Evolutionary conservation across 2,888 invertebrate genomes (phyloP).

Genomic region (Timandra comae): DNA sequence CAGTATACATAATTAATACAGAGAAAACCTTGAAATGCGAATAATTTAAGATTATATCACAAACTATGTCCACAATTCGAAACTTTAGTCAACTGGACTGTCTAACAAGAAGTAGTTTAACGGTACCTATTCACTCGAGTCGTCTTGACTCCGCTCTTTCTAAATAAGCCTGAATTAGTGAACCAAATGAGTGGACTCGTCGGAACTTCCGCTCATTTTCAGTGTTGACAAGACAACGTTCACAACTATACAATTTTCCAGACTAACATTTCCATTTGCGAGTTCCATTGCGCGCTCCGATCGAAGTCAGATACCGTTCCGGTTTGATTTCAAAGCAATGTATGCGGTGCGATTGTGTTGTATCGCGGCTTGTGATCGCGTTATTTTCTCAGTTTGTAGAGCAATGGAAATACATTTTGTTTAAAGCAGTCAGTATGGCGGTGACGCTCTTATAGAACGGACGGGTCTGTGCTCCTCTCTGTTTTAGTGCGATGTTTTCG

Average conservation of each 20-base stretch:
- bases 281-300: constrained; percentile 17
- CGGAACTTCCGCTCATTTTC: constrained; percentile 42
- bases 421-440: constrained; percentile 47
- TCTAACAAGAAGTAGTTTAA: too few species aligned
- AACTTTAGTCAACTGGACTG: too few species aligned
- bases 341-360: constrained; percentile 8
- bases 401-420: constrained; percentile 25
- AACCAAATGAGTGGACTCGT: constrained; percentile 45
- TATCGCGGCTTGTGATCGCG: constrained; percentile 8
- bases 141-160: constrained; percentile 19
- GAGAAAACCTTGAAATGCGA: too few species aligned
- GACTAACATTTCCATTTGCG: constrained; percentile 13
- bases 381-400: constrained; percentile 14
- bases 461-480: constrained; percentile 31
- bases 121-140: too few species aligned
- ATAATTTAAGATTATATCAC: too few species aligned
- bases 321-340: too few species aligned
- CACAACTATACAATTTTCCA: constrained; percentile 21
- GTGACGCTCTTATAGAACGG: constrained; percentile 37
- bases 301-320: too few species aligned
- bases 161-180: constrained; percentile 47
- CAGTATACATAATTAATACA: too few species aligned
- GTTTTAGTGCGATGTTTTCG: constrained; percentile 39
- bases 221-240: constrained; percentile 43
- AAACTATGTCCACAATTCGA: too few species aligned